Percentiles rank a stretch among this genome's conserved stretches.
Evolutionary conservation across 1,140 invertebrate species (phyloP).

Genomic region (Drosophila neocordata): DNA sequence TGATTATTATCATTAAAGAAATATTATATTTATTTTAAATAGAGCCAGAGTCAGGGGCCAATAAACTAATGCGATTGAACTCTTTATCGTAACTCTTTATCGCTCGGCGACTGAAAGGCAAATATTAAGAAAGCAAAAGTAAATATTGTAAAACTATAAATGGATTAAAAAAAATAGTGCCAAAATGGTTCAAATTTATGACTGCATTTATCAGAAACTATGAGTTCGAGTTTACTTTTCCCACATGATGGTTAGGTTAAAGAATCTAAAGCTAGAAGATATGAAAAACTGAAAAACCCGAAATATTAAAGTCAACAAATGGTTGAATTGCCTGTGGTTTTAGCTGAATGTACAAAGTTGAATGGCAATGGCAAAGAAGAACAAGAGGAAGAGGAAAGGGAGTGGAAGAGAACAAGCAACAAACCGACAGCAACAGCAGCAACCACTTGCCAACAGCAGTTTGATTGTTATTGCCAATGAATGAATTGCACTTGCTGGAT

Average conservation of each 20-base stretch:
- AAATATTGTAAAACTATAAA: conserved; percentile 70
- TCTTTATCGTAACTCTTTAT: conserved; percentile 75
- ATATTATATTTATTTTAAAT: conserved; percentile 55
- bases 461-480: conserved; percentile 80
- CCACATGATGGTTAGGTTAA: conserved; percentile 51
- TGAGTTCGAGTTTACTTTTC: conserved; percentile 65
- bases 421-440: conserved; percentile 33
- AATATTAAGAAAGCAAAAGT: conserved; percentile 24
- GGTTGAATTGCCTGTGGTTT: conserved; percentile 46
- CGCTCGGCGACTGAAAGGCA: conserved; percentile 36
- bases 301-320: conserved; percentile 73
- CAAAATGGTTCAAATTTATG: conserved; percentile 66
- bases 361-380: conserved; percentile 71
- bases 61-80: conserved; percentile 77
- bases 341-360: conserved; percentile 56
- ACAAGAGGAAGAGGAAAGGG: conserved; percentile 32
- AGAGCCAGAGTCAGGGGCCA: conserved; percentile 34
- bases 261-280: conserved; percentile 45
- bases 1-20: conserved; percentile 52
- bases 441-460: conserved; percentile 49
- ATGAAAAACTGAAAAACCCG: conserved; percentile 34
- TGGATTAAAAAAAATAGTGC: conserved; percentile 45
- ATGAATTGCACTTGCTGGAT: conserved; percentile 72
- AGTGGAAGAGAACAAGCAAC: not conserved
- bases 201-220: conserved; percentile 51